Evolutionary conservation across 2,113 vertebrate species (phyloP), one percentile per base, ranked within the genome.

Genomic region (Athene noctua): DNA sequence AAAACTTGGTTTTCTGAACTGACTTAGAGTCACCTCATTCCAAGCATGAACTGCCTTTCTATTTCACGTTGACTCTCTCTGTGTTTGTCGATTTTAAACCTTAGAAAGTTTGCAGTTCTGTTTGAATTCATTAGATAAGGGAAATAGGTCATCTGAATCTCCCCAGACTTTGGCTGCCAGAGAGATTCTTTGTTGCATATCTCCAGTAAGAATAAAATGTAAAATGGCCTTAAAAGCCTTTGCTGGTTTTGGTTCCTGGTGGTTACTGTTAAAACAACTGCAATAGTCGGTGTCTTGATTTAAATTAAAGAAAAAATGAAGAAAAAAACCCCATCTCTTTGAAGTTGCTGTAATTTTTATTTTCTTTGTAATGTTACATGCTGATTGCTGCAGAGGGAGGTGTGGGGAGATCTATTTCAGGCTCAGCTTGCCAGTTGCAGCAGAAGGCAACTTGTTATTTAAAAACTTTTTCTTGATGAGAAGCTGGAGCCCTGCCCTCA

Each of bases 81-180:
- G 86, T 94, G 84, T 84, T 94, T 95, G 90, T 97, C 90, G 92
- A 88, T 88, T 95, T 72, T 93, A 95, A 97, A 90, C 93, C 79
- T 93, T 61, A 92, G 68, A 61, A 95, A 96, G 85, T 92, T 91
- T 96, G 71, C 70, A 58, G 65, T 82, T 84, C 38, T 88, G 95
- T 88, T 91, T 96, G 94, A 94, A 94, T 96, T 96, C 88, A 96
- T 96, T 96, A 96, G 94, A 92, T 92, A 95, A 96, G 88, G 71
- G 85, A 97, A 96, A 96, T n/a, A 73, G 93, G 88, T 88, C 74
- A 66, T 92, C 90, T 92, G 80, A 96, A 91, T 94, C 87, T 93
- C 88, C 15, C 54, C 63, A 67, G 94, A 89, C 67, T 92, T 94
- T 79, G 70, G 42, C 84, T 71, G 80, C 86, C 82, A 61, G 44